These are phyloP conservation scores for Pangasianodon hypophthalmus DNA, from an alignment of 2,113 vertebrate genomes.

Conservation along the genomic window DNA sequence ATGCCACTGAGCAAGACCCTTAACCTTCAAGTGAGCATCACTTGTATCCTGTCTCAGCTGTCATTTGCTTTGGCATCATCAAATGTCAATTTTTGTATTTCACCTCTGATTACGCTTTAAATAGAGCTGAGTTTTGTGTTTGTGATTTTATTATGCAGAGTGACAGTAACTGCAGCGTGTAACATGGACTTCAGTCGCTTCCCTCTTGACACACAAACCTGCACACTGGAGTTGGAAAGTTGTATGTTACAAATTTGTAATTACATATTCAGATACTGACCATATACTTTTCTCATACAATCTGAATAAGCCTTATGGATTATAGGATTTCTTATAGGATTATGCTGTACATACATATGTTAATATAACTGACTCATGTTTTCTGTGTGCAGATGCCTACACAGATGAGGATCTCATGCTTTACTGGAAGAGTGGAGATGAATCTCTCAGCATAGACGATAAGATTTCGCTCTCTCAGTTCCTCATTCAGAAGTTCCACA, in stretches of 20 bases:
- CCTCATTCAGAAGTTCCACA: slow-evolving; percentile 95
- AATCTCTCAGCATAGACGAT: slow-evolving; percentile 91
- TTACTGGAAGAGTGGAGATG: slow-evolving; percentile 94
- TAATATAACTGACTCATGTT: background rate
- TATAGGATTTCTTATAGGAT: background rate
- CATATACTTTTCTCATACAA: background rate
- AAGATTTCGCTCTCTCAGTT: slow-evolving; percentile 94
- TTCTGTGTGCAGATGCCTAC: slow-evolving; percentile 83
- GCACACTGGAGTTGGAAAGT: slow-evolving; percentile 93
- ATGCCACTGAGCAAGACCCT: background rate
- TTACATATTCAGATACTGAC: background rate
- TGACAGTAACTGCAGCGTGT: slow-evolving; percentile 94
- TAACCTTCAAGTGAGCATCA: background rate
- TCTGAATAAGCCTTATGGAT: background rate
- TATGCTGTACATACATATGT: background rate
- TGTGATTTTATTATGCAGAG: slow-evolving; percentile 70
- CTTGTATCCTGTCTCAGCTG: background rate
- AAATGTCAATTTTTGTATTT: background rate
- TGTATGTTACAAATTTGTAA: slow-evolving; percentile 73
- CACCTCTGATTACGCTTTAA: background rate
- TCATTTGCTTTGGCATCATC: background rate
- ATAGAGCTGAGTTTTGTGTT: background rate
- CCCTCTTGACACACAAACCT: slow-evolving; percentile 94
- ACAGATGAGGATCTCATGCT: slow-evolving; percentile 97
- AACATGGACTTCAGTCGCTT: slow-evolving; percentile 98